Percentiles rank a stretch among this genome's conserved stretches.
Evolutionary conservation across 2,888 invertebrate species (phyloP).

Genomic region (Drosophila putrida): DNA sequence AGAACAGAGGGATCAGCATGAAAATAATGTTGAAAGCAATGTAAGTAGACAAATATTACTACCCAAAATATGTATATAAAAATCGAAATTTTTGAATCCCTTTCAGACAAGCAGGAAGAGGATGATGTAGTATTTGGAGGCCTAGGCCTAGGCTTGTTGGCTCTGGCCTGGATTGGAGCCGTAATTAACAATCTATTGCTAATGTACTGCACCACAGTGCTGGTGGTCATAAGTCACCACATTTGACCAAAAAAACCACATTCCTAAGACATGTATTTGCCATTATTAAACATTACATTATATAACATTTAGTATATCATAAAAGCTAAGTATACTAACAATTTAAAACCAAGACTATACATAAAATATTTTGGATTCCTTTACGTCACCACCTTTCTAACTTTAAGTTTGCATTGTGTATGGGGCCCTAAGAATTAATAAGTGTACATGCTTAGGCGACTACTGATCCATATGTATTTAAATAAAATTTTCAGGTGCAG

Average conservation of each 20-base stretch:
- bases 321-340: slow-evolving; percentile 38
- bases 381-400: slow-evolving; percentile 44
- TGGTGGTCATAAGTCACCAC: slow-evolving; percentile 38
- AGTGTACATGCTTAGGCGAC: slow-evolving; percentile 57
- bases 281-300: slow-evolving; percentile 32
- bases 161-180: slow-evolving; percentile 93
- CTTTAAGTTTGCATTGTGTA: slow-evolving; percentile 61
- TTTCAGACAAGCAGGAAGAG: too few species aligned
- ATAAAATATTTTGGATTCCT: slow-evolving; percentile 42
- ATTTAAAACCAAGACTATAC: slow-evolving; percentile 28
- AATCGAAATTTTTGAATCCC: too few species aligned
- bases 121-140: too few species aligned
- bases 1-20: too few species aligned
- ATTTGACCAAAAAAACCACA: slow-evolving; percentile 49
- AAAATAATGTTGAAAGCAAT: too few species aligned
- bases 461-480: slow-evolving; percentile 59
- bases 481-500: slow-evolving; percentile 71
- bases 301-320: slow-evolving; percentile 50
- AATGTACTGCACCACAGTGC: slow-evolving; percentile 88
- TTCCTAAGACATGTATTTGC: slow-evolving; percentile 61
- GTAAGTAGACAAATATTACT: too few species aligned
- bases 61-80: too few species aligned
- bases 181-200: slow-evolving; percentile 93
- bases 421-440: slow-evolving; percentile 55
- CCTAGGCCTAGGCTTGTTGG: slow-evolving; percentile 88